A percentile compares a stretch with the other conserved stretches of the same genome.
Evolutionary conservation across 35 echinoderm and acorn worm genomes (phyloP).

Genomic region (Chiridota heheva): DNA sequence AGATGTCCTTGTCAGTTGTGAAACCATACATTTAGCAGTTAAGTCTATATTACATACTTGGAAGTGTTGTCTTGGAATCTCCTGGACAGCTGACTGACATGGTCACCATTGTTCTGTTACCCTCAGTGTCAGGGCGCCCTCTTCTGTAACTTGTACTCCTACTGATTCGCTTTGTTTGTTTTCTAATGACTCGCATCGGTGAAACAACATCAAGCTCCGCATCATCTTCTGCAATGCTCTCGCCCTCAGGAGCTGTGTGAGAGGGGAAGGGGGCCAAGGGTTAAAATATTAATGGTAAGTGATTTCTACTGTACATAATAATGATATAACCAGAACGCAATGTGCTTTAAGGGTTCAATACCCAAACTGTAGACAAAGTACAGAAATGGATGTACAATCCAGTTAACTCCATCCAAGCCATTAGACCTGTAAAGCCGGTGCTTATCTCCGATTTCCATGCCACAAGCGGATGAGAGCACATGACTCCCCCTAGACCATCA

Average conservation of each 20-base stretch:
- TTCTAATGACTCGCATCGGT: constrained; percentile 55
- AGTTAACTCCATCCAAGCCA: too few relatives aligned
- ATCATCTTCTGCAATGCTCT: constrained; percentile 69
- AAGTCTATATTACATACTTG: background rate
- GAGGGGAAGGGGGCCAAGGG: constrained; percentile 20
- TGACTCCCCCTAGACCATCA: too few relatives aligned
- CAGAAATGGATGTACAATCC: too few relatives aligned
- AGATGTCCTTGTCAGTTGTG: background rate
- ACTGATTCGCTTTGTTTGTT: constrained; percentile 82
- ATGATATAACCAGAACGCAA: too few relatives aligned
- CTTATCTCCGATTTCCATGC: too few relatives aligned
- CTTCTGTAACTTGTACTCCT: constrained; percentile 75
- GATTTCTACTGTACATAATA: too few relatives aligned
- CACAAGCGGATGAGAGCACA: too few relatives aligned
- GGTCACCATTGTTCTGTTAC: background rate
- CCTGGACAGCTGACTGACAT: constrained; percentile 27
- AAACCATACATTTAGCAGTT: constrained; percentile 9
- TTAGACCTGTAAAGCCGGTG: too few relatives aligned
- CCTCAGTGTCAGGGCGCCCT: constrained; percentile 25
- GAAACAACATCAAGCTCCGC: constrained; percentile 66
- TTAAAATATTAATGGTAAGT: too few relatives aligned
- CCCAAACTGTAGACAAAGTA: too few relatives aligned
- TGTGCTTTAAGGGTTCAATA: too few relatives aligned
- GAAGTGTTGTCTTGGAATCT: constrained; percentile 27
- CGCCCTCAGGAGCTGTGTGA: constrained; percentile 44